A percentile compares a stretch with the other conserved stretches of the same genome.
Evolutionary conservation across 2,113 vertebrate species (phyloP).

Genomic region (Chroicocephalus ridibundus): DNA sequence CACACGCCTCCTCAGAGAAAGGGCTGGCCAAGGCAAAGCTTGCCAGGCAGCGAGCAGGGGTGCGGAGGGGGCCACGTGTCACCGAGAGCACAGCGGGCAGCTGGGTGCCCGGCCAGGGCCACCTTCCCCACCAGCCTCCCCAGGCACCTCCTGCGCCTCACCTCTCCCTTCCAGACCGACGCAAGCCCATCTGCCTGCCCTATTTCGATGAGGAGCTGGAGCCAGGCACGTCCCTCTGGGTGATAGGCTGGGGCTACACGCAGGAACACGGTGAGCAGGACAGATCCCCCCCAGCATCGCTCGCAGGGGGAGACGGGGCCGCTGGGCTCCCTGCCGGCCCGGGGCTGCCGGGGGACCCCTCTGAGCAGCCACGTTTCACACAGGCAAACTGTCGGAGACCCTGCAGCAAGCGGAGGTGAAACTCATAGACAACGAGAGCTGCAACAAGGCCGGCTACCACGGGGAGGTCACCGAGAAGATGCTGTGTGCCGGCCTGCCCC

Average conservation of each 20-base stretch:
- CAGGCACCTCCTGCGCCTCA: not conserved
- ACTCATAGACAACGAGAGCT: constrained; percentile 71
- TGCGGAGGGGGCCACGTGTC: fast-evolving
- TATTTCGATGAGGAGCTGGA: constrained; percentile 73
- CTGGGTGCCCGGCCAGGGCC: not conserved
- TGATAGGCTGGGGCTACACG: constrained; percentile 88
- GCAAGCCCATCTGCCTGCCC: constrained; percentile 85
- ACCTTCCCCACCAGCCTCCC: not conserved
- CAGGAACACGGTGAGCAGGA: constrained; percentile 71
- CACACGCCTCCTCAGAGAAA: fast-evolving
- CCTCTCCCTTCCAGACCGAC: constrained; percentile 55
- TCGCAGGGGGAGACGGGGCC: fast-evolving
- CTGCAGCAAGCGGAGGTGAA: constrained; percentile 81
- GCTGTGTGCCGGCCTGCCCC: constrained; percentile 84
- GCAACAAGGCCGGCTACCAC: constrained; percentile 79
- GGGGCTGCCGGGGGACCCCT: not conserved
- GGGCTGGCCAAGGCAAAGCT: not conserved
- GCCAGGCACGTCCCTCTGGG: constrained; percentile 50
- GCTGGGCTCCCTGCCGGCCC: fast-evolving
- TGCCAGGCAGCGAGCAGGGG: not conserved
- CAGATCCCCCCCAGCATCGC: not conserved
- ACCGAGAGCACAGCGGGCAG: fast-evolving
- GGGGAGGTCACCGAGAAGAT: constrained; percentile 76
- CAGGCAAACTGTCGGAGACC: constrained; percentile 78
- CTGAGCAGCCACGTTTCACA: fast-evolving